phyloP scores from a whole-genome alignment of 2,888 invertebrate species.

The Cosmia trapezina region DNA sequence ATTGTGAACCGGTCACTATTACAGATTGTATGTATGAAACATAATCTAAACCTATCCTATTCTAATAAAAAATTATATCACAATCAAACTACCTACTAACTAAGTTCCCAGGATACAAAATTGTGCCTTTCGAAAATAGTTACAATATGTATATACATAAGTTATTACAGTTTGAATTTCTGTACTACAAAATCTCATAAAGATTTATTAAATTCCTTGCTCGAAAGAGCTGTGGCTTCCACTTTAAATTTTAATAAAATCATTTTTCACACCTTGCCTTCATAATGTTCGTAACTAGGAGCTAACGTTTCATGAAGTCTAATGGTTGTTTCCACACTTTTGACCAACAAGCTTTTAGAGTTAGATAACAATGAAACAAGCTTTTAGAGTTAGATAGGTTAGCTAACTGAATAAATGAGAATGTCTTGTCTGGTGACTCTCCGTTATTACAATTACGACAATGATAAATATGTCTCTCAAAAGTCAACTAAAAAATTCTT shows the following conservation, averaged over 20 bases:
- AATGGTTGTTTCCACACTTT: constrained; percentile 45
- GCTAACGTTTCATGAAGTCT: constrained; percentile 51
- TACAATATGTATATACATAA: background rate
- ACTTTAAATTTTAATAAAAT: constrained; percentile 77
- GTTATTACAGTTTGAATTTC: constrained; percentile 31
- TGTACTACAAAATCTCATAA: constrained; percentile 74
- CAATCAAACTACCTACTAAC: constrained; percentile 1
- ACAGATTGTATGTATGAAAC: background rate
- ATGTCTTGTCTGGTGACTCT: background rate
- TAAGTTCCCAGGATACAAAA: background rate
- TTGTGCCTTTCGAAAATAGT: background rate
- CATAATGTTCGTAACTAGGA: constrained; percentile 53
- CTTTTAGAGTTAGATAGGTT: constrained; percentile 14
- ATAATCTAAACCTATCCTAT: background rate
- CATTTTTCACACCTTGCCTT: constrained; percentile 70
- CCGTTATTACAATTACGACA: background rate
- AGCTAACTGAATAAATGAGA: background rate
- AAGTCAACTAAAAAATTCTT: background rate
- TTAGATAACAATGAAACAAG: constrained; percentile 10
- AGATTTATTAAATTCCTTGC: constrained; percentile 78
- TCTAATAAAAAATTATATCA: no score
- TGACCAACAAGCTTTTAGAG: constrained; percentile 23
- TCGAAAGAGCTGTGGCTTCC: constrained; percentile 69
- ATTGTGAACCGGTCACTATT: background rate
- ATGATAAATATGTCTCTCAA: background rate